These are phyloP conservation scores for Epirrhoe alternata DNA, from an alignment of 2,888 invertebrate species.

Conservation along the genomic window DNA sequence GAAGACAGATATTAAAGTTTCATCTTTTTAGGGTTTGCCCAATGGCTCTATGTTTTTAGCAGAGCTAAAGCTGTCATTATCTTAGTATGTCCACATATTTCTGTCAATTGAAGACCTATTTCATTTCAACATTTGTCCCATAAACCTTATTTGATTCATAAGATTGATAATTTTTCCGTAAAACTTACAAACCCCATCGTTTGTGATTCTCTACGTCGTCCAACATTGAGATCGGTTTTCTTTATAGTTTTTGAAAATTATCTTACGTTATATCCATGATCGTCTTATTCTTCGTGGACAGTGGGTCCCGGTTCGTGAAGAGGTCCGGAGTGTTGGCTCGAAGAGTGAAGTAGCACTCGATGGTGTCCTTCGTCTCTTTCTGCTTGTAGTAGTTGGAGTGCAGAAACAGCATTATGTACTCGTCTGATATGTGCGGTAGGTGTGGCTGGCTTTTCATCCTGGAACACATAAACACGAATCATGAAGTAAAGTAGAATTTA, in stretches of 20 bases:
- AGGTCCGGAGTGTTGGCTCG: slow-evolving; percentile 85
- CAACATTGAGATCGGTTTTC: too few relatives aligned
- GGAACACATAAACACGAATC: slow-evolving; percentile 50
- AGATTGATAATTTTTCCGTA: too few relatives aligned
- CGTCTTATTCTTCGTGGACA: slow-evolving; percentile 78
- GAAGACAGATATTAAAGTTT: too few relatives aligned
- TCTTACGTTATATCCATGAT: slow-evolving; percentile 86
- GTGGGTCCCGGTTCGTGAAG: slow-evolving; percentile 85
- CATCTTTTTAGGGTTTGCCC: too few relatives aligned
- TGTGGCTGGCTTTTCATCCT: slow-evolving; percentile 87
- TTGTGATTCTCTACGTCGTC: background rate
- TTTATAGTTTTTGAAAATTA: slow-evolving; percentile 37
- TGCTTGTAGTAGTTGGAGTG: slow-evolving; percentile 85
- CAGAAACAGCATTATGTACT: slow-evolving; percentile 87
- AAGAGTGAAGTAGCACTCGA: slow-evolving; percentile 84
- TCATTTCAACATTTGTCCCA: too few relatives aligned
- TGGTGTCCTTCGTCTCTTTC: slow-evolving; percentile 79
- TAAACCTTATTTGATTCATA: too few relatives aligned
- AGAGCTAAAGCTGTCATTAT: too few relatives aligned
- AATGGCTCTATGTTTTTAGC: too few relatives aligned
- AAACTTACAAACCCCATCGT: too few relatives aligned
- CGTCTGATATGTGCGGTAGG: slow-evolving; percentile 86
- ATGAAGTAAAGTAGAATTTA: too few relatives aligned
- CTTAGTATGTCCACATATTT: too few relatives aligned
- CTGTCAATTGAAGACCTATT: too few relatives aligned